Evolutionary conservation across 2,888 invertebrate species (phyloP).

Genomic region (Folsomia manolachei): DNA sequence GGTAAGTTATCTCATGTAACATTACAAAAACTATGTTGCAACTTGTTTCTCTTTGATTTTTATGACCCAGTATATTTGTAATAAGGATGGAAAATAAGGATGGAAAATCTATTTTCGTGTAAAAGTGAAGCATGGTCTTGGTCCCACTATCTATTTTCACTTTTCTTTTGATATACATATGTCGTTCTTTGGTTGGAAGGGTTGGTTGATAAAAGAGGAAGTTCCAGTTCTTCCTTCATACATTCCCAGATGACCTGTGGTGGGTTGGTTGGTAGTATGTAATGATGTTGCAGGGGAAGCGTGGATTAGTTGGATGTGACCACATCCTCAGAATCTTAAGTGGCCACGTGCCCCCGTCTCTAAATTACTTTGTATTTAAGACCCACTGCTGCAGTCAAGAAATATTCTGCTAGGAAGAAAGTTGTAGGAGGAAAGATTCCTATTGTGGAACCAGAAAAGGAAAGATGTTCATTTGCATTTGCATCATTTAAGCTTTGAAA

Average conservation of each 20-base stretch:
- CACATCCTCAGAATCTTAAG: constrained; percentile 4
- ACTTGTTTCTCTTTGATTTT: no score
- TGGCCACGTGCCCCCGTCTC: background rate
- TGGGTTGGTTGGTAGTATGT: background rate
- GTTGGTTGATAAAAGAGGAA: background rate
- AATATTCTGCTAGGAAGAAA: background rate
- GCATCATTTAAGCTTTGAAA: background rate
- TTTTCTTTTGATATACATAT: background rate
- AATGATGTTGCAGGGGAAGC: no score
- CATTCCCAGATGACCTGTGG: constrained; percentile 1
- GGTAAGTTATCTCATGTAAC: constrained; percentile 29
- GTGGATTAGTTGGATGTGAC: constrained; percentile 1
- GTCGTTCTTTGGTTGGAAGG: background rate
- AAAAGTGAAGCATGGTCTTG: no score
- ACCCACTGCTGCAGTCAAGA: no score
- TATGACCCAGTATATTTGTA: no score
- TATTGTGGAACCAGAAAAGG: background rate
- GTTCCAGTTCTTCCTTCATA: background rate
- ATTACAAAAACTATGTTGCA: background rate
- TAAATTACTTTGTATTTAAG: background rate
- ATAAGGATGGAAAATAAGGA: no score
- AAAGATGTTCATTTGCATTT: background rate
- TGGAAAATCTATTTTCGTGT: no score
- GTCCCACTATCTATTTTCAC: background rate
- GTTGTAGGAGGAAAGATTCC: background rate